A percentile compares a stretch with the other conserved stretches of the same genome.
Evolutionary conservation across 2,888 invertebrate species (phyloP).

Genomic region (Sphaerolaimus hirsutus): DNA sequence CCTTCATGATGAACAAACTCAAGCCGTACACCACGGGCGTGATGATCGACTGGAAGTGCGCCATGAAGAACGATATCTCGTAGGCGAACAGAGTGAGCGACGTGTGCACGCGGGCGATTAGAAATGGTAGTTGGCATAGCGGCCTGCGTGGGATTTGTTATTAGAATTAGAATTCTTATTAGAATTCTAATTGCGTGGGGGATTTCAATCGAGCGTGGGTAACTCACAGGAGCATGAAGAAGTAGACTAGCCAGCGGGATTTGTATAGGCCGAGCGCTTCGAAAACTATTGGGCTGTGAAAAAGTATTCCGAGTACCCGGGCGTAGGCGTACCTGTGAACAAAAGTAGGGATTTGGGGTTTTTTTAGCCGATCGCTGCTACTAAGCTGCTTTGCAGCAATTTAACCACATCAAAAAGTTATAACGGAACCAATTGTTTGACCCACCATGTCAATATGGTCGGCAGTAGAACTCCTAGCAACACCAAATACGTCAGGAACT

Average conservation of each 20-base stretch:
- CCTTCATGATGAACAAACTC: constrained; percentile 21
- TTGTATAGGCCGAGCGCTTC: constrained; percentile 22
- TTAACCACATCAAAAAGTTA: too few species aligned
- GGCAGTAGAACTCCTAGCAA: constrained; percentile 14
- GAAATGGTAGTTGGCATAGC: constrained; percentile 19
- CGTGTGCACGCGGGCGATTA: constrained; percentile 5
- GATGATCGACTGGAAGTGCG: constrained; percentile 9
- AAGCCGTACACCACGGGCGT: constrained; percentile 15
- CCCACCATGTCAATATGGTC: neutral
- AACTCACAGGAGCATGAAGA: constrained; percentile 15
- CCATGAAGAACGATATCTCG: constrained; percentile 12
- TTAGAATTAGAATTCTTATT: too few species aligned
- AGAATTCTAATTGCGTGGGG: too few species aligned
- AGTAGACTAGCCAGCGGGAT: constrained; percentile 20
- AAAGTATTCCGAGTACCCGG: constrained; percentile 20
- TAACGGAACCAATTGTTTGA: too few species aligned
- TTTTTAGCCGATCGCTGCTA: too few species aligned
- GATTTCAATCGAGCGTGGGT: too few species aligned
- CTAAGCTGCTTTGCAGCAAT: too few species aligned
- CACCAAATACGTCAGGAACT: constrained; percentile 21
- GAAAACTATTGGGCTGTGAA: constrained; percentile 23
- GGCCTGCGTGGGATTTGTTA: too few species aligned
- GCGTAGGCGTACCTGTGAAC: constrained; percentile 21
- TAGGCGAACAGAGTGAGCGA: neutral
- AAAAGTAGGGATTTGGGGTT: constrained; percentile 15